Evolutionary conservation across 2,888 invertebrate species (phyloP), one percentile per base, ranked within the genome.

Genomic region (Hyposoter didymator): DNA sequence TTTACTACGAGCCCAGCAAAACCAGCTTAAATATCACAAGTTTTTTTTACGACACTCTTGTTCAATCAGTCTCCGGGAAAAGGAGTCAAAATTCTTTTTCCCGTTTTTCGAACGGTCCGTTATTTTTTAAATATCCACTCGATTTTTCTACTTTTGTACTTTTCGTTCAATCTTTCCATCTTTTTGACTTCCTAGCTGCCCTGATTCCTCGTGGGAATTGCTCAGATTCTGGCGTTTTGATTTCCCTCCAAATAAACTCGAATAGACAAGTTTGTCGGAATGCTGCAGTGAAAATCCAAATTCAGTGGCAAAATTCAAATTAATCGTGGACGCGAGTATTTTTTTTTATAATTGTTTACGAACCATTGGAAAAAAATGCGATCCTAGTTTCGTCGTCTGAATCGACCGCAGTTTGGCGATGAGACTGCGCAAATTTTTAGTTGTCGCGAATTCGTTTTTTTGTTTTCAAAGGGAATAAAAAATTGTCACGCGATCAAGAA

Each of bases 31-130:
- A 84, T 79, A 84, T 79, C 79, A 52, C 74, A n/a, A 22, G 49
- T 72, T 72, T 84, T 79, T 79, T 80, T 84, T 80, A 78, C 59
- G 32, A 82, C 81, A 74, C 67, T 52, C 69, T 59, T 45, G 8
- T 62, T 32, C 55, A 59, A 69, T 69, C 72, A 12, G 47, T 10
- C 69, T 69, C n/a, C 3, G 12, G 45, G n/a, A 64, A 73, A 69
- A n/a, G 14, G n/a, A 47, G n/a, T 35, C 22, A 72, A 47, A 32
- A 55, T 39, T 7, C 8, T 32, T 19, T 66, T 19, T 66, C 49
- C 14, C 49, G 47, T 49, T 49, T n/a, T 14, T 35, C 39, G 14
- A 55, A 52, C n/a, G 3, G 5, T 28, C 28, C 43, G 52, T 43
- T 10, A 55, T 47, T 17, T 49, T 7, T 39, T 39, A 4, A 39